Evolutionary conservation across 2,888 invertebrate species (phyloP).

Genomic region (Cataglyphis rosenhaueri): DNA sequence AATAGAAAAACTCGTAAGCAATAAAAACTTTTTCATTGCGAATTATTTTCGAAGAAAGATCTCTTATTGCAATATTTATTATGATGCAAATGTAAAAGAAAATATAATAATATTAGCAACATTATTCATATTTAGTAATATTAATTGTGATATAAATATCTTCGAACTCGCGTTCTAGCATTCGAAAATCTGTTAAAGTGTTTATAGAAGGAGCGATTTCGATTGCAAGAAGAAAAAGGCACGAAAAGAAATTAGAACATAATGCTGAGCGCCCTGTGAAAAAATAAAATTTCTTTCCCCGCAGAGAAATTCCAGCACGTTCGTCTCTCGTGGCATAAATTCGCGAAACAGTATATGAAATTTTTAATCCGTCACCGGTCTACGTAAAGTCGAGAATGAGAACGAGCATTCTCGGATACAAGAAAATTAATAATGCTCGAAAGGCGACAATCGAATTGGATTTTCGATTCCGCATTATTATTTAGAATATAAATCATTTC

Average conservation of each 20-base stretch:
- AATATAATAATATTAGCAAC: not conserved
- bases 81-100: not conserved
- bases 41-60: not conserved
- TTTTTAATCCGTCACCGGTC: constrained; percentile 54
- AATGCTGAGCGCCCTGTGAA: constrained; percentile 32
- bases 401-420: not conserved
- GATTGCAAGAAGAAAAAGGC: constrained; percentile 21
- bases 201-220: constrained; percentile 17
- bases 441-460: constrained; percentile 9
- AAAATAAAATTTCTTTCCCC: constrained; percentile 25
- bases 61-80: not conserved
- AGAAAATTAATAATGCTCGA: constrained; percentile 4
- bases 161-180: constrained; percentile 53
- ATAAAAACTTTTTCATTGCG: not conserved
- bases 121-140: not conserved
- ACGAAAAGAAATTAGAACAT: constrained; percentile 44
- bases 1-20: not conserved
- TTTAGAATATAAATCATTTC: constrained; percentile 16
- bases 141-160: not conserved
- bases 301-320: not conserved
- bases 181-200: constrained; percentile 68
- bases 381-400: not conserved
- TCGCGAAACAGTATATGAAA: constrained; percentile 50
- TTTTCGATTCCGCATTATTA: constrained; percentile 21
- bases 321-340: not conserved